Base-by-base conservation (phyloP, 2,113 vertebrate species). In the Carettochelys insculpta region DNA sequence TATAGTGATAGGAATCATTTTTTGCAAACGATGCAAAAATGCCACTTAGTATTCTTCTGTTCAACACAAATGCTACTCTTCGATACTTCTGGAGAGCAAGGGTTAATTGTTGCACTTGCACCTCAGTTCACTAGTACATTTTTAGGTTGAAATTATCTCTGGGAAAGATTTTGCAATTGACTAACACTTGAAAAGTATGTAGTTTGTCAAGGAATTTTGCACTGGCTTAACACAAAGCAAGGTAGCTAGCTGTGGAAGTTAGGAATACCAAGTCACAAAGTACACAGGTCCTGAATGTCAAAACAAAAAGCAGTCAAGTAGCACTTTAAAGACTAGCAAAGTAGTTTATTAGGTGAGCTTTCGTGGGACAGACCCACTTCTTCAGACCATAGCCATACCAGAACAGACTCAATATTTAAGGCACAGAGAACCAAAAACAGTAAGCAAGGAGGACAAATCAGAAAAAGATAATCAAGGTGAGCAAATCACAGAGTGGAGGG, bases 41-140 rank as follows among this genome's bases (percentile, higher is more conserved):
- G 87, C 29, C 75, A 85, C 82, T 77, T 85, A 83, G 91, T 81
- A 88, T 61, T 73, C 41, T 95, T 92, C 91, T 93, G 45, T 85
- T 83, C 56, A 48, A 58, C 77, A 80, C 92, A 51, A 51, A 91
- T 38, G 8, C 45, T 90, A 31, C 34, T 68, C 50, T 85, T 93
- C 79, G 88, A 91, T 90, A 47, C 11, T 77, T 93, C 91, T 22
- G 29, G 2, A 7, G 76, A 75, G 68, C 88, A 85, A 80, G 87
- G 77, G 79, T 86, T 90, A 94, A 77, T 65, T 91, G 50, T 82
- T 85, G 76, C 41, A 29, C 1, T 2, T 27, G 83, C 4, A 0
- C 77, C 47, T 73, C 47, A 4, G 11, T 54, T 92, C 91, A 89
- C 91, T 90, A 88, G 88, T 85, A 24, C 5, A 61, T 94, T 90